These are phyloP conservation scores for Pomacea maculata DNA, from an alignment of 1,140 invertebrate genomes.

Conservation along the genomic window DNA sequence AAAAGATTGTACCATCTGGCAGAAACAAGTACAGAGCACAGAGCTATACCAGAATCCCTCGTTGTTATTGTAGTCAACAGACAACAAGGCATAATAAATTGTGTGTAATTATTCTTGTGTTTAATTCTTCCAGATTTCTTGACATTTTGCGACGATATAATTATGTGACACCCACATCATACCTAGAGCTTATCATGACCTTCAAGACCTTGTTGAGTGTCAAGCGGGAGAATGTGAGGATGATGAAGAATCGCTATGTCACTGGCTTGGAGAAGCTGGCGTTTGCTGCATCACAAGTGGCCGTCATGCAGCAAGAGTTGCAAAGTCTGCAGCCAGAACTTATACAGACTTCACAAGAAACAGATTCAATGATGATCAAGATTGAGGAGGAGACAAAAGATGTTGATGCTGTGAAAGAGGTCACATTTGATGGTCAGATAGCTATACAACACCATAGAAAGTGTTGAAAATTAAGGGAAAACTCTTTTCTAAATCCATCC, in stretches of 20 bases:
- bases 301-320: conserved; percentile 78
- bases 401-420: conserved; percentile 94
- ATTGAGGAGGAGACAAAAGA: conserved; percentile 95
- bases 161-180: conserved; percentile 67
- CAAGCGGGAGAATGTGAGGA: conserved; percentile 75
- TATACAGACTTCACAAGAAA: conserved; percentile 88
- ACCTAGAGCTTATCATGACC: conserved; percentile 64
- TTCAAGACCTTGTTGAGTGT: conserved; percentile 61
- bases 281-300: conserved; percentile 71
- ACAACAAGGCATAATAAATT: too few species aligned
- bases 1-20: too few species aligned
- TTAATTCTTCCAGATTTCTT: conserved; percentile 71
- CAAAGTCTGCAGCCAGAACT: conserved; percentile 88
- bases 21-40: too few species aligned
- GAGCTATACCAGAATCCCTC: too few species aligned
- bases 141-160: conserved; percentile 71
- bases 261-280: conserved; percentile 69
- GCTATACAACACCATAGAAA: not conserved
- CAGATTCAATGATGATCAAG: conserved; percentile 72
- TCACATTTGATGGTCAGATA: conserved; percentile 51
- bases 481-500: not conserved
- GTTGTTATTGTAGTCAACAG: too few species aligned
- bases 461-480: not conserved
- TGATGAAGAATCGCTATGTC: conserved; percentile 72
- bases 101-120: not conserved